phyloP scores from a whole-genome alignment of 2,113 vertebrate species.

The Oryzias celebensis region DNA sequence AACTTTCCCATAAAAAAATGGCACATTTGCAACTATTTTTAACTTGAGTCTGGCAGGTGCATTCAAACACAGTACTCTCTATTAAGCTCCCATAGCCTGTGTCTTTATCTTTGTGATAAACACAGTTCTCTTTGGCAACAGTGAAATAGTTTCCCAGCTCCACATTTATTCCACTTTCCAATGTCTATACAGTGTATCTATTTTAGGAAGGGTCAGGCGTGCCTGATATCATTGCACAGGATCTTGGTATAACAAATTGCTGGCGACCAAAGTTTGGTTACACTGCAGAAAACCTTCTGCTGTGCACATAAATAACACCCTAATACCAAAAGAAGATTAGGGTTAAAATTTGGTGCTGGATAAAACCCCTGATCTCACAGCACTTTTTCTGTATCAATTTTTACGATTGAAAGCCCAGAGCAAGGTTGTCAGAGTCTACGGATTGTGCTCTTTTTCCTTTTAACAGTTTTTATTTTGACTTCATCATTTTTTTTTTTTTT shows the following conservation, averaged over 20 bases:
- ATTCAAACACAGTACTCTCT: constrained; percentile 35
- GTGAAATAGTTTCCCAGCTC: constrained; percentile 55
- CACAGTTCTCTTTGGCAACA: constrained; percentile 39
- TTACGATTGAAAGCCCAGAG: constrained; percentile 12
- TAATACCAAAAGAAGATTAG: constrained; percentile 5
- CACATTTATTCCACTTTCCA: constrained; percentile 34
- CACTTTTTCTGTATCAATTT: neutral
- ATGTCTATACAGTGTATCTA: constrained; percentile 27
- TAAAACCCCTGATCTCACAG: constrained; percentile 1
- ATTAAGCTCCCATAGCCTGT: constrained; percentile 40
- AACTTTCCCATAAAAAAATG: constrained; percentile 57
- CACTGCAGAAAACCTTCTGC: constrained; percentile 29
- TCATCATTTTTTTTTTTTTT: no score
- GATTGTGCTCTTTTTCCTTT: no score
- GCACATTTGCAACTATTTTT: constrained; percentile 38
- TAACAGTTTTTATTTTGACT: no score
- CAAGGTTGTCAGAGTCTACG: constrained; percentile 28
- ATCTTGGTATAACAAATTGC: constrained; percentile 51
- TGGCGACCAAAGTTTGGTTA: constrained; percentile 28
- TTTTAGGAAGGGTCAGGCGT: constrained; percentile 53
- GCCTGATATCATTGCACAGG: constrained; percentile 37
- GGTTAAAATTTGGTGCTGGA: constrained; percentile 1
- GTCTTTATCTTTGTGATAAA: constrained; percentile 46
- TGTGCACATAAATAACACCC: constrained; percentile 22
- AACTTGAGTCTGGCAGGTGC: constrained; percentile 17